Evolutionary conservation across 2,888 invertebrate genomes (phyloP), one percentile per base, ranked within the genome.

Genomic region (Metacarcinus magister): DNA sequence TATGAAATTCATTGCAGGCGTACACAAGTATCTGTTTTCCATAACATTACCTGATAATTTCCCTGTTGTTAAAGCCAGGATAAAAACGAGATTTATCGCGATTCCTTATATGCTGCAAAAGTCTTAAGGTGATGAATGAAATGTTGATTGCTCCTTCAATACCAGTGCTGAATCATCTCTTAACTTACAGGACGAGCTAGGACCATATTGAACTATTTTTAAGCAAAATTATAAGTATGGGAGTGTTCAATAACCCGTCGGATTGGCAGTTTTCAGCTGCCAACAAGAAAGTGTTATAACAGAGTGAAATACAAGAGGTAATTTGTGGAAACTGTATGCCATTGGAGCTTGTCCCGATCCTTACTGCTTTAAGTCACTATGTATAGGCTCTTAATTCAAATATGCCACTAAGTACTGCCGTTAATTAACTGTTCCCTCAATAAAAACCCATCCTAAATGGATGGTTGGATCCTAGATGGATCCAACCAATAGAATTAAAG

Each of bases 191-290:
- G 75, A 60, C 46, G n/a, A 94, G 43, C 60, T 32, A 94, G 43
- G 94, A 75, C 60, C 94, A 94, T 82, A 75, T 82, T 94, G 94
- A 94, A 44, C 23, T 39, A 46, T 82, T 75, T 75, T 82, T 94
- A 23, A 43, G 94, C 28, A 82, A 93, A 93, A 93, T 93, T 67
- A 93, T 19, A 82, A 82, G 94, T 82, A 94, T 75, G 82, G 94
- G 94, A 16, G 43, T 82, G 13, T 82, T 8, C 19, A 94, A 75
- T 39, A 94, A 94, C 60, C 82, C 94, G 16, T 44, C 43, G 23
- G 43, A 39, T 32, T 5, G 43, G 91, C 91, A 91, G 91, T 91
- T 91, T n/a, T 91, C 43, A 44, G 91, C 91, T 39, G 91, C 91
- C 10, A 39, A 91, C 46, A 91, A 91, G 91, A 39, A 39, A 5